A percentile compares a stretch with the other conserved stretches of the same genome.
Evolutionary conservation across 2,797 vertebrate genomes (phyloP).

Genomic region (Valencia hispanica): DNA sequence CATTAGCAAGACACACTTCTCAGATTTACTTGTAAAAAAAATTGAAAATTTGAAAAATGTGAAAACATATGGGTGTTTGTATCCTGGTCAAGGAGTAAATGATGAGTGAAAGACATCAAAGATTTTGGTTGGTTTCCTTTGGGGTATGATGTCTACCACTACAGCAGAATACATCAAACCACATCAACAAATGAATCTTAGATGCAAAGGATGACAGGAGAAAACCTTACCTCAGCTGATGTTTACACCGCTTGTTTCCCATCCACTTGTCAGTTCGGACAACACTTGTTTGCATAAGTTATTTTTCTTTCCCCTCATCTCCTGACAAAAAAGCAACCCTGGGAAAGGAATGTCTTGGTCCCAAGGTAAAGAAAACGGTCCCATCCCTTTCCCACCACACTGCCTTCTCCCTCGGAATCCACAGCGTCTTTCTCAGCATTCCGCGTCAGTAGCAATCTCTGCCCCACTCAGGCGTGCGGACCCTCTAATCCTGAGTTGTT

Average conservation of each 20-base stretch:
- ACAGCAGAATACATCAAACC: slow-evolving; percentile 21
- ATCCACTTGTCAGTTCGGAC: slow-evolving; percentile 69
- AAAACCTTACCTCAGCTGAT: slow-evolving; percentile 56
- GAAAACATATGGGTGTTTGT: neutral
- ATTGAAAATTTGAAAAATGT: neutral
- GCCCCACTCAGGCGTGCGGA: slow-evolving; percentile 81
- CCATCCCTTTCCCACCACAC: slow-evolving; percentile 80
- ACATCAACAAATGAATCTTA: slow-evolving; percentile 33
- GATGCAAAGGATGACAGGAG: slow-evolving; percentile 64
- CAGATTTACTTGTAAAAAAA: neutral
- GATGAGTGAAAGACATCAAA: neutral
- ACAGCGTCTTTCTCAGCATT: slow-evolving; percentile 86
- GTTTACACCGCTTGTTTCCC: slow-evolving; percentile 78
- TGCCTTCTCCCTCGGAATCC: slow-evolving; percentile 81
- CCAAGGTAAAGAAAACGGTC: slow-evolving; percentile 87
- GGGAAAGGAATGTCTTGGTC: slow-evolving; percentile 89
- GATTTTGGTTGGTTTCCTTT: neutral
- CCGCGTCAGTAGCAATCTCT: slow-evolving; percentile 86
- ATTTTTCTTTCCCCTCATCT: slow-evolving; percentile 83
- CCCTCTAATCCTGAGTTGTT: slow-evolving; percentile 88
- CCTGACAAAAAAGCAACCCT: slow-evolving; percentile 83
- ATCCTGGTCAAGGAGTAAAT: neutral
- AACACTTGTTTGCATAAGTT: slow-evolving; percentile 78
- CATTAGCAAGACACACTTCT: neutral
- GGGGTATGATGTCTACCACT: neutral